Conservation (phyloP, 23 tunicate species). For the Clavelina lepadiformis region DNA sequence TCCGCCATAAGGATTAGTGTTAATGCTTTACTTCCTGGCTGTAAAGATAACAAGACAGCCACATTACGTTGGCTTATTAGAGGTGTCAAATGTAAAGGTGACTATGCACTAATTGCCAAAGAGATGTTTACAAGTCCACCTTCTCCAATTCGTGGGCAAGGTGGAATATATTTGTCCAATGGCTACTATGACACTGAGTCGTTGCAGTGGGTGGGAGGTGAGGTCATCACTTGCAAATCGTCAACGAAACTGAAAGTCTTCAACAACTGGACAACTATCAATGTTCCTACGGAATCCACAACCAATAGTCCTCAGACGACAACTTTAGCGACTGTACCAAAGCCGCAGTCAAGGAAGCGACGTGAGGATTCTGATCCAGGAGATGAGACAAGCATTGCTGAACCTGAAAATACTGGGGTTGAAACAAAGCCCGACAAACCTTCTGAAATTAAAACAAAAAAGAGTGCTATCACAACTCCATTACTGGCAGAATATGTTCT, state of each 20-base stretch:
- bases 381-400: background rate
- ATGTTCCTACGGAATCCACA: no score
- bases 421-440: background rate
- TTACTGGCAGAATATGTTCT: constrained; percentile 16
- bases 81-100: constrained; percentile 8
- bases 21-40: background rate
- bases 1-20: background rate
- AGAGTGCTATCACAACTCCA: background rate
- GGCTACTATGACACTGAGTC: no score
- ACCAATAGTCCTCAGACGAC: no score
- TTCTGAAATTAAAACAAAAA: background rate
- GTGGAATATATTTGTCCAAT: no score
- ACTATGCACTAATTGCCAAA: background rate
- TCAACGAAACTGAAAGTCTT: no score
- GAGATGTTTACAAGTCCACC: background rate
- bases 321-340: background rate
- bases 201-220: no score
- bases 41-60: background rate
- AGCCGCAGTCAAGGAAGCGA: background rate
- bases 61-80: background rate
- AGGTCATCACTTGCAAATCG: no score
- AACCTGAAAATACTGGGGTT: background rate
- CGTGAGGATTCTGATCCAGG: background rate
- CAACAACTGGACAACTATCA: no score
- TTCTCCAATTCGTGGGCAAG: no score